Percentiles rank a stretch among this genome's conserved stretches.
phyloP scores from a whole-genome alignment of 2,888 invertebrate species.

The Clusia tigrina region DNA sequence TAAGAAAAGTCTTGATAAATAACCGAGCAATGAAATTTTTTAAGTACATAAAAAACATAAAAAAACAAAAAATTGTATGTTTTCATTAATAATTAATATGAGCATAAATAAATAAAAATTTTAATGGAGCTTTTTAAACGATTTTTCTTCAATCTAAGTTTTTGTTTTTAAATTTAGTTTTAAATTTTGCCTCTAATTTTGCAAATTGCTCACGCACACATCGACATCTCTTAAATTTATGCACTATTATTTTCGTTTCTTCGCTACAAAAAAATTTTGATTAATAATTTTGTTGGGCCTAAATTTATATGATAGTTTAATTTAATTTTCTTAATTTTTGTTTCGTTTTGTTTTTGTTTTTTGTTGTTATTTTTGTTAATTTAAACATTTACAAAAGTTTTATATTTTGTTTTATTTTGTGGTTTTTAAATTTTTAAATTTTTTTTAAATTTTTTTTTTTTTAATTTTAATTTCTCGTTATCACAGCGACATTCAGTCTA shows the following conservation, averaged over 20 bases:
- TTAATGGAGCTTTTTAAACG: too few species aligned
- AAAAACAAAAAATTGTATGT: too few species aligned
- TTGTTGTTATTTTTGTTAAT: too few species aligned
- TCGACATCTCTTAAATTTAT: background rate
- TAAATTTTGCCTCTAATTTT: constrained; percentile 25
- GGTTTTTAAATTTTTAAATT: constrained; percentile 27
- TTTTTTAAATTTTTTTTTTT: constrained; percentile 36
- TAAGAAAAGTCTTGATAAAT: too few species aligned
- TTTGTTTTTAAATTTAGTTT: background rate
- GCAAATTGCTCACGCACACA: background rate
- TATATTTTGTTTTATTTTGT: constrained; percentile 37
- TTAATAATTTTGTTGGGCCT: constrained; percentile 46
- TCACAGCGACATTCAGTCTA: constrained; percentile 64
- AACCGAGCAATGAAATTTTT: too few species aligned
- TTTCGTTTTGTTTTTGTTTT: too few species aligned
- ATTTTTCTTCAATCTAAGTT: too few species aligned
- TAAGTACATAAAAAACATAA: too few species aligned
- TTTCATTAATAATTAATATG: too few species aligned
- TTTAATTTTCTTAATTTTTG: constrained; percentile 18
- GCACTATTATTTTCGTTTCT: background rate
- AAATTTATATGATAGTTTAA: constrained; percentile 43
- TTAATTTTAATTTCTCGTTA: constrained; percentile 49
- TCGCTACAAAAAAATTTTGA: constrained; percentile 39
- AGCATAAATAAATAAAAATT: too few species aligned
- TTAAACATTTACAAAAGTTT: constrained; percentile 61